Percentiles rank a stretch among this genome's conserved stretches.
Evolutionary conservation across 2,888 invertebrate species (phyloP).

Genomic region (Macaria liturata): DNA sequence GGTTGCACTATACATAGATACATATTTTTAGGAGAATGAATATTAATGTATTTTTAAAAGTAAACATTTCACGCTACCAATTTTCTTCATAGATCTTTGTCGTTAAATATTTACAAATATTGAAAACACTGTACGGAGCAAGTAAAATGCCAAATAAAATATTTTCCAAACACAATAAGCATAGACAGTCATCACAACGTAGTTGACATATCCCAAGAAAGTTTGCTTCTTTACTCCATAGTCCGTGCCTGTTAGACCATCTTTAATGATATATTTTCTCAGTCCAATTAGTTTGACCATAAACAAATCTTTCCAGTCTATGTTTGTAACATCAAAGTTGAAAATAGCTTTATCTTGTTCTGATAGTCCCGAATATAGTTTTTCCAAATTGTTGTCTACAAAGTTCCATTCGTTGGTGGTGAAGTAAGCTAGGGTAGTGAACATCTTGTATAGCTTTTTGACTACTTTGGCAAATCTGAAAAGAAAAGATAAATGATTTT

Average conservation of each 20-base stretch:
- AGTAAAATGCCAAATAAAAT: not conserved
- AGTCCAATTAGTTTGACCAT: slow-evolving; percentile 9
- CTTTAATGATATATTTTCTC: slow-evolving; percentile 27
- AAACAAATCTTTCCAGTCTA: slow-evolving; percentile 1
- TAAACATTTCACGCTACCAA: too few species aligned
- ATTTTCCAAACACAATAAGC: slow-evolving; percentile 11
- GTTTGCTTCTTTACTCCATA: slow-evolving; percentile 8
- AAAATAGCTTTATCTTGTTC: slow-evolving; percentile 28
- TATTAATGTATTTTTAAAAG: too few species aligned
- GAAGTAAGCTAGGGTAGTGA: slow-evolving; percentile 14
- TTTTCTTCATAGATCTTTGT: too few species aligned
- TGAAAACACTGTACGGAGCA: too few species aligned
- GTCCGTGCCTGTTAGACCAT: slow-evolving; percentile 19
- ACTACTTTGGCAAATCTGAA: slow-evolving; percentile 27
- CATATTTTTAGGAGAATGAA: too few species aligned
- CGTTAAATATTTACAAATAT: too few species aligned
- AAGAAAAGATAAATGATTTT: not conserved
- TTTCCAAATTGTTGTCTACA: slow-evolving; percentile 16
- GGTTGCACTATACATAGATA: too few species aligned
- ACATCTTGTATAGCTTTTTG: slow-evolving; percentile 22
- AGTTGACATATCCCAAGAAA: slow-evolving; percentile 9
- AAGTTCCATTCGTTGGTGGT: slow-evolving; percentile 15
- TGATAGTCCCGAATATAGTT: slow-evolving; percentile 19
- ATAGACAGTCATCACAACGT: slow-evolving; percentile 6
- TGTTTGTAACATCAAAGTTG: slow-evolving; percentile 16